phyloP scores from a whole-genome alignment of 53 echinoderm and acorn worm genomes.

The Echinarachnius parma region DNA sequence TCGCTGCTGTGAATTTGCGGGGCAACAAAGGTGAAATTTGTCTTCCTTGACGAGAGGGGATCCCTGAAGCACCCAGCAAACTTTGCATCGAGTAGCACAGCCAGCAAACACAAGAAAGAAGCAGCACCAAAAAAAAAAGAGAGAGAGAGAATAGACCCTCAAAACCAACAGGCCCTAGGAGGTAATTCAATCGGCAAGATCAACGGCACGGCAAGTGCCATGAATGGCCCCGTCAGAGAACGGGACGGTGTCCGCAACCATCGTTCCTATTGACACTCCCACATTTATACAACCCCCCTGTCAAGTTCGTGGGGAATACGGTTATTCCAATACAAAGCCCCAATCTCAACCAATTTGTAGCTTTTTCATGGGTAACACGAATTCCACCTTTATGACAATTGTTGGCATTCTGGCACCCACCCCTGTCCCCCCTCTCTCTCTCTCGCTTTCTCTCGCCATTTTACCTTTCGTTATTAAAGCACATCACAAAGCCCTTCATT shows the following conservation, averaged over 20 bases:
- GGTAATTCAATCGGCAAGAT: slow-evolving; percentile 35
- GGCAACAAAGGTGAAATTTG: too few species aligned
- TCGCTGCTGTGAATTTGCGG: too few species aligned
- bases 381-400: slow-evolving; percentile 44
- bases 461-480: too few species aligned
- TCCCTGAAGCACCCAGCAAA: too few species aligned
- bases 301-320: slow-evolving; percentile 43
- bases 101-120: too few species aligned
- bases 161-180: slow-evolving; percentile 49
- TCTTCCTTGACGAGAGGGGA: too few species aligned
- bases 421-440: background rate
- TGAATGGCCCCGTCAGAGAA: slow-evolving; percentile 34
- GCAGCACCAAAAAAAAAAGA: background rate
- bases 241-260: slow-evolving; percentile 28
- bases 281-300: slow-evolving; percentile 42
- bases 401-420: slow-evolving; percentile 30
- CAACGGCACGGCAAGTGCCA: slow-evolving; percentile 29
- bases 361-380: slow-evolving; percentile 50
- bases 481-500: slow-evolving; percentile 35
- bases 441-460: slow-evolving; percentile 31
- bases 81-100: too few species aligned
- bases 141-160: slow-evolving; percentile 30
- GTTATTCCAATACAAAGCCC: slow-evolving; percentile 51
- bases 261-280: slow-evolving; percentile 40
- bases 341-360: slow-evolving; percentile 54